Percentiles rank a stretch among this genome's conserved stretches.
Conservation (phyloP, 2,888 invertebrate genomes). For the Xiphydria camelus region DNA sequence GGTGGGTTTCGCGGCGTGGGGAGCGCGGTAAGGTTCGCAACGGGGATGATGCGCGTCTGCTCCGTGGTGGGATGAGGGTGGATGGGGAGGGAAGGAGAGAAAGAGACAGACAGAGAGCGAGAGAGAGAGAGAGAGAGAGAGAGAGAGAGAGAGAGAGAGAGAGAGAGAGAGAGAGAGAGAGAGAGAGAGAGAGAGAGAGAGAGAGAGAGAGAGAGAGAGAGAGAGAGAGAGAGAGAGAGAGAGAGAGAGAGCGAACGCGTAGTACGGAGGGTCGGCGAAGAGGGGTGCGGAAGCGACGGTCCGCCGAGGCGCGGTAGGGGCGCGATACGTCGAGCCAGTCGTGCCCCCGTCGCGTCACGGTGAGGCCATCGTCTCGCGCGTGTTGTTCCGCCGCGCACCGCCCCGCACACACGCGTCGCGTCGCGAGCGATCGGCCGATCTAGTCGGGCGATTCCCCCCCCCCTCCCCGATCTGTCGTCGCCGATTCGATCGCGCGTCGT, state of each 20-base stretch:
- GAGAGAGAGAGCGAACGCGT: too few relatives aligned
- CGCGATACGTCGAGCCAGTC: slow-evolving; percentile 42
- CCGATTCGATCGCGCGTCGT: too few relatives aligned
- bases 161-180: too few relatives aligned
- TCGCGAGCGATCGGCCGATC: too few relatives aligned
- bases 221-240: slow-evolving; percentile 8
- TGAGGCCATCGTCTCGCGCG: slow-evolving; percentile 27
- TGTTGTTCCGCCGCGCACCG: too few relatives aligned
- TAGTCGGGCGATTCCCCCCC: too few relatives aligned
- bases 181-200: too few relatives aligned
- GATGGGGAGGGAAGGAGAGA: not conserved
- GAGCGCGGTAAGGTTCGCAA: too few relatives aligned
- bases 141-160: too few relatives aligned
- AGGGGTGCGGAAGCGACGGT: slow-evolving; percentile 15
- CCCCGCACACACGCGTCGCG: not conserved
- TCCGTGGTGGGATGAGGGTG: slow-evolving; percentile 6
- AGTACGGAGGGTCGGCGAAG: slow-evolving; percentile 1
- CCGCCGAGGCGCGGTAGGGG: slow-evolving; percentile 17
- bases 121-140: too few relatives aligned
- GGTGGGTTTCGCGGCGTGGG: too few relatives aligned
- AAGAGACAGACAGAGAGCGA: slow-evolving; percentile 4
- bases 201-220: slow-evolving; percentile 8
- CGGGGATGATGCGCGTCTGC: slow-evolving; percentile 13
- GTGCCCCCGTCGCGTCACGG: slow-evolving; percentile 47
- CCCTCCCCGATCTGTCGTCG: too few relatives aligned